These are phyloP conservation scores for Clavelina lepadiformis DNA, from an alignment of 23 tunicate genomes.

Conservation along the genomic window DNA sequence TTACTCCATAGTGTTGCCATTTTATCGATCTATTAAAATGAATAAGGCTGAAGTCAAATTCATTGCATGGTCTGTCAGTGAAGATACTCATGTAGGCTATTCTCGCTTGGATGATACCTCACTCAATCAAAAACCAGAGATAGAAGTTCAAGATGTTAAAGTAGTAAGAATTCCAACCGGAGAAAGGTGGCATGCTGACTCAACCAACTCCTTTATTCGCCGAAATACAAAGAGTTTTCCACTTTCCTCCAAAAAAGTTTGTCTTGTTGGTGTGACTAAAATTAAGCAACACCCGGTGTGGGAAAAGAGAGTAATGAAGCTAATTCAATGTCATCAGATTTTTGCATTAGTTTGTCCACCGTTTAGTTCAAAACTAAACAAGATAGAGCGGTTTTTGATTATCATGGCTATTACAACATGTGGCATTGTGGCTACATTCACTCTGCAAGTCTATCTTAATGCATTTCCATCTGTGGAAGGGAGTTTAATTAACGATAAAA, in stretches of 20 bases:
- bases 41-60: neutral
- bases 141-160: neutral
- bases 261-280: neutral
- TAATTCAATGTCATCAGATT: constrained; percentile 22
- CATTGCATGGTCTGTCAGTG: constrained; percentile 14
- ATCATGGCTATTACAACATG: neutral
- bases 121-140: neutral
- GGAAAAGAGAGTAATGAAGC: constrained; percentile 2
- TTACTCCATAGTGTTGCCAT: constrained; percentile 2
- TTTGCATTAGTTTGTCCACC: constrained; percentile 33
- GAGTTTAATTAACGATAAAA: neutral
- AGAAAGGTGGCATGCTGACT: constrained; percentile 5
- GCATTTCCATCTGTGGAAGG: constrained; percentile 13
- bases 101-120: neutral
- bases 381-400: constrained; percentile 19
- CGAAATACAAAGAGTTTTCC: neutral
- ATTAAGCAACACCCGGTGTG: neutral
- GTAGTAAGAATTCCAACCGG: constrained; percentile 11
- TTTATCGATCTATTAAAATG: neutral
- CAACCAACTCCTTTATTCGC: neutral
- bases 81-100: constrained; percentile 37
- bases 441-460: constrained; percentile 18
- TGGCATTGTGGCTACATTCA: constrained; percentile 7
- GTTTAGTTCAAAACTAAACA: neutral
- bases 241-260: neutral